Base-by-base conservation (phyloP, 1,140 invertebrate genomes). In the Dendroctonus valens region DNA sequence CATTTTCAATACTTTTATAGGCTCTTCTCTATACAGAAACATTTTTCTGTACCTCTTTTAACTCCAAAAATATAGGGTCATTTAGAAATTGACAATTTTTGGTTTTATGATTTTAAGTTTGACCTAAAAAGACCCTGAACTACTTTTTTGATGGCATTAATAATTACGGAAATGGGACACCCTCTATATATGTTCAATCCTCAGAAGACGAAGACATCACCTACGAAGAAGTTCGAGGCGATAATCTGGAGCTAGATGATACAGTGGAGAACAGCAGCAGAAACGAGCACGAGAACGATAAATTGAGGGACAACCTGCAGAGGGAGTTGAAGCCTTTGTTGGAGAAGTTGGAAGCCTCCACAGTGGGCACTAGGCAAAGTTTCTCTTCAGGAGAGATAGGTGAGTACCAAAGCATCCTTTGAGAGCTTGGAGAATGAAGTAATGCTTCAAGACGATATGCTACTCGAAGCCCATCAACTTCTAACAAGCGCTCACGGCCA, bases 191-290 rank as follows among this genome's bases (percentile, higher is more conserved):
- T 11, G 5, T 26, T 53, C 9, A 49, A 39, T 50, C 14, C 4
- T 5, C 48, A 55, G 42, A 46, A 5, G 41, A 63, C 7, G 61
- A 63, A 4, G 61, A 63, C 39, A 39, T 63, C 15, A 3, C 51
- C 40, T 63, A 54, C 42, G 51, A 63, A 46, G 61, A 63, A 39
- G 41, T 44, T 38, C 9, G 44, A 7, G 3, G 15, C 11, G 51
- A 53, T 39, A 46, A 63, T 9, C 15, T 63, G 14, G 61, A 55
- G 3, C 15, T 52, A 6, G 48, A 62, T 0, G 59, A 62, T 11
- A 26, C 50, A 14, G 11, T 41, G n/a, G 44, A 8, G 12, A 59
- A 39, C 44, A 48, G 7, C 37, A 62, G 15, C 39, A 53, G 26
- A 52, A 41, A 41, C 44, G 39, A 62, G 15, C 48, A 52, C n/a